Conservation (phyloP, 2,888 invertebrate genomes). For the Cephus rjabovi region DNA sequence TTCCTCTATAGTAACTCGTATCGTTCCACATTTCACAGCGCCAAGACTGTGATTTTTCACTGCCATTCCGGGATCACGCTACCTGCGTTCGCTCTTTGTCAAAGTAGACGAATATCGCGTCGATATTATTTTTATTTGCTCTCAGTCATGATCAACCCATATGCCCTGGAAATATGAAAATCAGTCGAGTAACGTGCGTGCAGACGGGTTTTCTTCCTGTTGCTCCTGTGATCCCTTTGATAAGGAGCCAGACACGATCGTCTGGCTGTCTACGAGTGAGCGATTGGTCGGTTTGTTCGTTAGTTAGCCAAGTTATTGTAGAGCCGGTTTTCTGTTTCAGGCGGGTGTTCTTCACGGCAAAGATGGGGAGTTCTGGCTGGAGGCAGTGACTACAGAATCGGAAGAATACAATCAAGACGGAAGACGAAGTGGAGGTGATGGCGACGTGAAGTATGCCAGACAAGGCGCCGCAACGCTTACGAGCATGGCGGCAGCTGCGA, state of each 20-base stretch:
- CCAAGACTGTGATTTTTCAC: constrained; percentile 56
- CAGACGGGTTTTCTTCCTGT: neutral
- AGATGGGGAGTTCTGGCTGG: constrained; percentile 62
- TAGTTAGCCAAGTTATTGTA: constrained; percentile 38
- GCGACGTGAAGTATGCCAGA: neutral
- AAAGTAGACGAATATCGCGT: constrained; percentile 33
- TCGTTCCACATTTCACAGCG: constrained; percentile 28
- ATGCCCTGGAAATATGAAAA: no score
- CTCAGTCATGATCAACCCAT: no score
- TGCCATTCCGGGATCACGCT: constrained; percentile 32
- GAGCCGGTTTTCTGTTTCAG: constrained; percentile 53
- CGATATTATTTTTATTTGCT: neutral
- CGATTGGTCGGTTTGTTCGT: no score
- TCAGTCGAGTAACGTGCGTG: neutral
- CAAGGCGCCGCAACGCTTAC: constrained; percentile 23
- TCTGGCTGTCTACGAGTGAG: no score
- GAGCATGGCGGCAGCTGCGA: constrained; percentile 25
- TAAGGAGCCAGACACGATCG: no score
- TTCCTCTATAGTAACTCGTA: neutral
- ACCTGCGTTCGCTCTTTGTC: constrained; percentile 15
- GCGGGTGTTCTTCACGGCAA: constrained; percentile 59
- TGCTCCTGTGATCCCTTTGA: neutral
- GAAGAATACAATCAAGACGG: constrained; percentile 3
- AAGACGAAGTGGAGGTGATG: constrained; percentile 32
- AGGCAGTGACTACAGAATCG: constrained; percentile 51